These are phyloP conservation scores for Anabas testudineus DNA, from an alignment of 2,797 vertebrate genomes.

Conservation along the genomic window DNA sequence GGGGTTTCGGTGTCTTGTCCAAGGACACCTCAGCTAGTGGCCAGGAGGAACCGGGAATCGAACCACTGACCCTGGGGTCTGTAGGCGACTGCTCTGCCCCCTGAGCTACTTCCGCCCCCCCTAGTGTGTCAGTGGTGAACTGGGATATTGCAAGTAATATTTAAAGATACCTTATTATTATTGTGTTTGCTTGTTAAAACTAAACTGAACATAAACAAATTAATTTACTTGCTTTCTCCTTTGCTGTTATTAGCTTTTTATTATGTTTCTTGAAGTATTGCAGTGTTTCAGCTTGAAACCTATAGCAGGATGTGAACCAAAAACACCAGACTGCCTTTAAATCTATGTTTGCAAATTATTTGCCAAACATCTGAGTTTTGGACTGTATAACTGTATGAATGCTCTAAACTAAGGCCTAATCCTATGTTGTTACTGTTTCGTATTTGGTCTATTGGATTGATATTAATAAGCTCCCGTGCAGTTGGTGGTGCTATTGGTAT, in stretches of 20 bases:
- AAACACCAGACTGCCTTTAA: background rate
- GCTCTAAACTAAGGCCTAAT: background rate
- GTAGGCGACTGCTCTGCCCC: too few species aligned
- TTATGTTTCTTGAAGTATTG: too few species aligned
- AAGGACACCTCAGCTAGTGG: too few species aligned
- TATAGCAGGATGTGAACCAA: background rate
- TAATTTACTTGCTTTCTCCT: too few species aligned
- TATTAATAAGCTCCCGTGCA: too few species aligned
- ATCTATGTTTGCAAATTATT: background rate
- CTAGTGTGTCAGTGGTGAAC: too few species aligned
- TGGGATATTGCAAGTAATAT: background rate
- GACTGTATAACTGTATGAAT: background rate
- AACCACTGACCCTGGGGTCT: too few species aligned
- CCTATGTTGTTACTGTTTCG: background rate
- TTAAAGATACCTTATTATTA: background rate
- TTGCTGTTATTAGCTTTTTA: too few species aligned
- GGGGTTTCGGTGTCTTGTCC: too few species aligned
- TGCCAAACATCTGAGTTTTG: background rate
- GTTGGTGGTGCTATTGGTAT: too few species aligned
- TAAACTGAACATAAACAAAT: background rate
- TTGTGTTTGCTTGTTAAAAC: slow-evolving; percentile 4
- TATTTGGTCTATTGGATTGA: background rate
- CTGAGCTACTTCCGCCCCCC: too few species aligned
- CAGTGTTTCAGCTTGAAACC: background rate
- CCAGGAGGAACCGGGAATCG: too few species aligned